Base-by-base conservation (phyloP, 53 echinoderm and acorn worm species). In the Paelopatides confundens region DNA sequence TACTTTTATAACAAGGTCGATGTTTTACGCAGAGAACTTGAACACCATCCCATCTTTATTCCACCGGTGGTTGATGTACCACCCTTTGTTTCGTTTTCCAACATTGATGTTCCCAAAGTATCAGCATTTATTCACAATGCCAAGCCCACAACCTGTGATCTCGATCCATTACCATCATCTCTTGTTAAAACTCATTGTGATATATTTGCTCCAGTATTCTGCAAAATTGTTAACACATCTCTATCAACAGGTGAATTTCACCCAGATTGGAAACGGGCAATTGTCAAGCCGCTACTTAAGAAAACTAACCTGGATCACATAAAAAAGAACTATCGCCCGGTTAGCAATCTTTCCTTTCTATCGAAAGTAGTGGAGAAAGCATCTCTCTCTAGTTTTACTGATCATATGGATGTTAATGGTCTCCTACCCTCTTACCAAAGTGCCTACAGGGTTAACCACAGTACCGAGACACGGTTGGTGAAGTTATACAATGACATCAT, bases 1-100 rank as follows among this genome's bases (percentile, higher is more conserved):
- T 82, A 82, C 37, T 35, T 82, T 18, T 62, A 82, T 24, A 82
- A 62, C 30, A 82, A 82, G 36, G 63, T 82, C 12, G 82, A 82
- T 82, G 39, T 12, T 33, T 3, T 82, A 18, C 82, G 63, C 0
- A 82, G 62, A 13, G 63, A 38, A 1, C 62, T 63, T 62, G 82
- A 82, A 17, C 33, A 35, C 36, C 15, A 82, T 62, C 82, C 82
- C 6, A 0, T 82, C 34, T 54, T 58, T 21, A 35, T 10, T 18
- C 82, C 36, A 52, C 54, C 82, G 2, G 37, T 62, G 48, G 13
- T 46, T 2, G 13, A 26, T 26, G 24, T 26, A 18, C 77, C 77
- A 39, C 74, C 74, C 0, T 79, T 79, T 31, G 37, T 1, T 8
- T 58, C 58, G 13, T 54, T 58, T 54, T 62, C 62, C 1, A 35